Base-by-base conservation (phyloP, 2,113 vertebrate species). In the Passer montanus region DNA sequence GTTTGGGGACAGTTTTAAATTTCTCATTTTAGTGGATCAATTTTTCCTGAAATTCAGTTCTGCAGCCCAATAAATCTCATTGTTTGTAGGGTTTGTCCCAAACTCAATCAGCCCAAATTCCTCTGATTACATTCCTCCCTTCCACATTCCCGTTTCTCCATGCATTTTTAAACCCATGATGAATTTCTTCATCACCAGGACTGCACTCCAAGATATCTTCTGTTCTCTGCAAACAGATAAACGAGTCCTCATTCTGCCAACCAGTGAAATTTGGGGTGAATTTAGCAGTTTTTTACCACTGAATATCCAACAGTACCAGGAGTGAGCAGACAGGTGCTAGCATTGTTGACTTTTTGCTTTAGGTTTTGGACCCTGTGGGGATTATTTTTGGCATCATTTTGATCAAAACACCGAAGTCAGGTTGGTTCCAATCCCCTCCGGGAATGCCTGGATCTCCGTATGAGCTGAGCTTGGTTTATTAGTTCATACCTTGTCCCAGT, bases 381-480 rank as follows among this genome's bases (percentile, higher is more conserved):
- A 53, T 66, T 64, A 52, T 62, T 49, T 83, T 75, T 84, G 76
- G 68, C 75, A 60, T 44, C 5, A 2, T 82, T 81, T 95, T 69
- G 86, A 92, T 88, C 85, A 80, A 92, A 92, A 1, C 81, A 91
- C 77, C 28, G 1, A 73, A 75, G 90, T 67, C 67, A 70, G 20
- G 67, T 89, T 66, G 69, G 77, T 91, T 90, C 90, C 87, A 92
- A 89, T 31, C 55, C 90, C 56, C 93, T 18, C 72, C 0, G 17
- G 91, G 94, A 95, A 75, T 27, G 55, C 89, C 92, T 3, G 7
- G 92, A 64, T 87, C 76, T 52, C 79, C 7, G 0, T 64, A 3
- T 86, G 89, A 94, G 56, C 69, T 30, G 67, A 83, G 78, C 79
- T 94, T 55, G 83, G 70, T 67, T 97, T 89, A 93, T 94, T 86